Conservation (phyloP, 2,888 invertebrate genomes). For the Nomada flava region DNA sequence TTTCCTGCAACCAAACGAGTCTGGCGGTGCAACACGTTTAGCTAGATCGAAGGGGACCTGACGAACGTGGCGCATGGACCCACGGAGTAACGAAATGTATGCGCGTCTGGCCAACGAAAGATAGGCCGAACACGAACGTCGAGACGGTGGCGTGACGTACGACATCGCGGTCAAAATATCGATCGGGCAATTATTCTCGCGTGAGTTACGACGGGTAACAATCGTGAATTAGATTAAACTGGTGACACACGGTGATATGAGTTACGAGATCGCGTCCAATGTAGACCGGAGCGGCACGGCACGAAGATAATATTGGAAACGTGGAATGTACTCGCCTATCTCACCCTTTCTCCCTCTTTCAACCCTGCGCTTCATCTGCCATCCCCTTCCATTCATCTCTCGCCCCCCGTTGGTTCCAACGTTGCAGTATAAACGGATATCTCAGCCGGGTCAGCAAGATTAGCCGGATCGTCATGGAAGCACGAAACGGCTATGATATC, state of each 20-base stretch:
- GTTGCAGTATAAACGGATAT: conserved; percentile 51
- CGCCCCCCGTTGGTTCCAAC: conserved; percentile 16
- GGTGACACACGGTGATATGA: conserved; percentile 81
- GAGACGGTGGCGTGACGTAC: conserved; percentile 69
- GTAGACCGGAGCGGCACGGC: conserved; percentile 55
- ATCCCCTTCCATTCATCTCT: conserved; percentile 17
- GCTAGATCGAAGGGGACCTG: not conserved
- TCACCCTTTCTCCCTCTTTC: conserved; percentile 58
- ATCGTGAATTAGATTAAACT: conserved; percentile 81
- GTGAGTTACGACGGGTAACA: conserved; percentile 79
- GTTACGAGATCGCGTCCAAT: conserved; percentile 72
- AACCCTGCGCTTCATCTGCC: not conserved
- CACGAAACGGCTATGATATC: conserved; percentile 60
- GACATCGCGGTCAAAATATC: conserved; percentile 76
- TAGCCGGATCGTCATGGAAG: conserved; percentile 61
- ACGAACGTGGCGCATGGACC: not conserved
- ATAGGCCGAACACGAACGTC: conserved; percentile 36
- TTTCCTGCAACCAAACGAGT: not conserved
- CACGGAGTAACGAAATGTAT: conserved; percentile 18
- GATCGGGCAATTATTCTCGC: conserved; percentile 81
- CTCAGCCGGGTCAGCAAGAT: conserved; percentile 58
- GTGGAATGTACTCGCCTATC: conserved; percentile 59
- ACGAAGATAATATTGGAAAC: conserved; percentile 66
- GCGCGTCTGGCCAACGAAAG: conserved; percentile 30
- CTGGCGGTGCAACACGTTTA: not conserved